phyloP scores from a whole-genome alignment of 23 tunicate species.

The Botrylloides violaceus region DNA sequence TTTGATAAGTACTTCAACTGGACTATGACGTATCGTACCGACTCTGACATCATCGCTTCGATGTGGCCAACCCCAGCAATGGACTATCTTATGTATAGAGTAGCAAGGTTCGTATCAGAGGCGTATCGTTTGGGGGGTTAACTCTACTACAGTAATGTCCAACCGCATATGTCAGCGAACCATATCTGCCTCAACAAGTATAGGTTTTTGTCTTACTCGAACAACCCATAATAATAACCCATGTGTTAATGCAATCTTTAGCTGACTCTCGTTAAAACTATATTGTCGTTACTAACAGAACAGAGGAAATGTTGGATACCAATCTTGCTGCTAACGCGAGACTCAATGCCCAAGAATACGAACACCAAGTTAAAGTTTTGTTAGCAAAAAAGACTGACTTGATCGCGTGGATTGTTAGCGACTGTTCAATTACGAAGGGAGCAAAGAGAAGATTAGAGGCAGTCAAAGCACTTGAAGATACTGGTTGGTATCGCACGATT shows the following conservation, averaged over 20 bases:
- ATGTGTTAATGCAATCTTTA: too few relatives aligned
- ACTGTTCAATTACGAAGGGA: conserved; percentile 27
- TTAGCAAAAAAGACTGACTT: background rate
- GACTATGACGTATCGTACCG: conserved; percentile 46
- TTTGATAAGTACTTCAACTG: conserved; percentile 37
- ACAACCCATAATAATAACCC: too few relatives aligned
- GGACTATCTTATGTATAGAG: conserved; percentile 40
- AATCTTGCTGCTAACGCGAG: background rate
- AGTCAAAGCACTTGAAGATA: conserved; percentile 10
- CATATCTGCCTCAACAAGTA: too few relatives aligned
- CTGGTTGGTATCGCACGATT: background rate
- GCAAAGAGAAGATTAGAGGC: conserved; percentile 15
- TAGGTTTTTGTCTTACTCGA: too few relatives aligned
- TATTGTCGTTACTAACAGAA: conserved; percentile 9
- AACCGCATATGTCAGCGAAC: too few relatives aligned
- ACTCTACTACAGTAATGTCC: too few relatives aligned
- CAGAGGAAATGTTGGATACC: conserved; percentile 12
- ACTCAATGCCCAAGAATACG: background rate
- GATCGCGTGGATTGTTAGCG: conserved; percentile 49
- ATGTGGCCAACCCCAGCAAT: conserved; percentile 30
- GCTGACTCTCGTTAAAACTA: too few relatives aligned
- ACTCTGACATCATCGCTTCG: conserved; percentile 31
- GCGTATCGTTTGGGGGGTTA: background rate
- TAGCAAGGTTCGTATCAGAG: conserved; percentile 21
- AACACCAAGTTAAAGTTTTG: background rate